Percentiles rank a stretch among this genome's conserved stretches.
Conservation (phyloP, 2,888 invertebrate species). For the Chaitophorus viminalis region DNA sequence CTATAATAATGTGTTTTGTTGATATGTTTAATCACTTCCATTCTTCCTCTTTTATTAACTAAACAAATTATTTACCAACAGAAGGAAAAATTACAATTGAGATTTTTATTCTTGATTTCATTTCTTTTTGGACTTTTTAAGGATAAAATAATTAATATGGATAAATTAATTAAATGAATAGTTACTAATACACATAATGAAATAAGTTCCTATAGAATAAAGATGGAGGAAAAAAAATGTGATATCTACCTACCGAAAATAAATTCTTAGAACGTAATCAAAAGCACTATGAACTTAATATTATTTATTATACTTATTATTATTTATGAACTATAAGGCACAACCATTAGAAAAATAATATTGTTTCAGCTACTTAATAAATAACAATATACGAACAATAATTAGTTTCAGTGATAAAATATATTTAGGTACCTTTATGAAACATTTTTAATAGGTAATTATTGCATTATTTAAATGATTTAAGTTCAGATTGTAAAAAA, state of each 20-base stretch:
- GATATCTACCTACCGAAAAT: neutral
- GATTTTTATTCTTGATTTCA: too few species aligned
- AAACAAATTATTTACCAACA: neutral
- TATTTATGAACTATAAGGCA: neutral
- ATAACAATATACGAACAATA: neutral
- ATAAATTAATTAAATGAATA: too few species aligned
- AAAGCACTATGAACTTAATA: neutral
- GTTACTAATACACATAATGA: too few species aligned
- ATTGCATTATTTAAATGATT: neutral
- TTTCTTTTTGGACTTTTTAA: too few species aligned
- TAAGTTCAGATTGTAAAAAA: neutral
- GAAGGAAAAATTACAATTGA: too few species aligned
- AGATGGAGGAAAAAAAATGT: neutral
- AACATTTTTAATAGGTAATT: neutral
- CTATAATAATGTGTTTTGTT: neutral
- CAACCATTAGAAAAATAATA: neutral
- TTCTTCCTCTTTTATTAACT: neutral
- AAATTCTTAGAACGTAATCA: neutral
- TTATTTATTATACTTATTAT: neutral
- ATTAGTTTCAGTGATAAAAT: neutral
- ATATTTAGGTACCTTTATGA: neutral
- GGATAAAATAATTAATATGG: too few species aligned
- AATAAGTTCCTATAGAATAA: too few species aligned
- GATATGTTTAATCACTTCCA: neutral
- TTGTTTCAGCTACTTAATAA: neutral